Percentiles rank a stretch among this genome's conserved stretches.
These are phyloP conservation scores for Chaetodon trifasciatus DNA, from an alignment of 2,797 vertebrate genomes.

Conservation along the genomic window DNA sequence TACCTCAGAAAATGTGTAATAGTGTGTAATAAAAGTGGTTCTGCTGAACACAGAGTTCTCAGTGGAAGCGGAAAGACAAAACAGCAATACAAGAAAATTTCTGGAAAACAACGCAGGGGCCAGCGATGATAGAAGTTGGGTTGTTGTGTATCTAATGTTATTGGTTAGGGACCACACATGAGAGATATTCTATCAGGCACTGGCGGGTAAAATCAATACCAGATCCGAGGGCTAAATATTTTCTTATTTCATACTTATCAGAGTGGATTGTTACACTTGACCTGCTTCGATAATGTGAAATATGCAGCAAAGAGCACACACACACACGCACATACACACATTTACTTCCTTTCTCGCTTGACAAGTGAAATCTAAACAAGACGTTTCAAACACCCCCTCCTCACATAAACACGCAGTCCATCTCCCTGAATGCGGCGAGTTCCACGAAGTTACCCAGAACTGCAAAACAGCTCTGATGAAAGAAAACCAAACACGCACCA, in stretches of 20 bases:
- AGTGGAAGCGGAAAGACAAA: not conserved
- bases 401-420: constrained; percentile 39
- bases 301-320: not conserved
- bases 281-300: constrained; percentile 3
- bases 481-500: constrained; percentile 24
- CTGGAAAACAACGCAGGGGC: not conserved
- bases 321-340: not conserved
- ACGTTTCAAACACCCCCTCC: constrained; percentile 2
- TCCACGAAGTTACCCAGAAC: constrained; percentile 14
- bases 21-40: not conserved
- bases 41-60: not conserved
- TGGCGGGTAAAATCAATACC: constrained; percentile 35
- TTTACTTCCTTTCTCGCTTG: constrained; percentile 26
- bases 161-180: constrained; percentile 6
- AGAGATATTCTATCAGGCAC: constrained; percentile 17
- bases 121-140: not conserved
- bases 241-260: constrained; percentile 51
- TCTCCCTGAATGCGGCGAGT: constrained; percentile 11
- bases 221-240: constrained; percentile 8
- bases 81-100: not conserved
- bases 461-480: constrained; percentile 25
- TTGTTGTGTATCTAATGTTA: constrained; percentile 36
- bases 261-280: constrained; percentile 35
- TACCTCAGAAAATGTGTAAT: not conserved
- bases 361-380: constrained; percentile 49